Evolutionary conservation across 2,888 invertebrate species (phyloP).

Genomic region (Drosophila conformis): DNA sequence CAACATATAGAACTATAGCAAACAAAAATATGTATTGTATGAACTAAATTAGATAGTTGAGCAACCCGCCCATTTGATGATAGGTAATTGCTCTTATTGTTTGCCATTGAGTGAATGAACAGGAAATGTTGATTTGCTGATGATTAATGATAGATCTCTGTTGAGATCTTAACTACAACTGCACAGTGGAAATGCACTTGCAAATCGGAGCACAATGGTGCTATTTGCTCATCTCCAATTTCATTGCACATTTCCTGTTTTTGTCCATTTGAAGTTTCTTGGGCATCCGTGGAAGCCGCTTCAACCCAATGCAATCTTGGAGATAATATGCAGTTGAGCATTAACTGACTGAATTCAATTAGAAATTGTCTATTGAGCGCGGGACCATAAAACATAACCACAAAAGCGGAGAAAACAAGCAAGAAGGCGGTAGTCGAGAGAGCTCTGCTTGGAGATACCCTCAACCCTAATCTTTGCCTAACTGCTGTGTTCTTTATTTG

Average conservation of each 20-base stretch:
- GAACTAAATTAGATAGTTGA: neutral
- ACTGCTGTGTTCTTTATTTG: neutral
- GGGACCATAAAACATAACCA: constrained; percentile 18
- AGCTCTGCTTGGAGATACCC: neutral
- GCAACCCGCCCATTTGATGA: neutral
- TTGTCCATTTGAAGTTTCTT: constrained; percentile 16
- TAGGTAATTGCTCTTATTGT: constrained; percentile 5
- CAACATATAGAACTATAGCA: too few species aligned
- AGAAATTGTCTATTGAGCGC: constrained; percentile 44
- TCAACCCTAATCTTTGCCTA: neutral
- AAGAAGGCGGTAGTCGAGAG: neutral
- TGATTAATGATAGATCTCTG: constrained; percentile 24
- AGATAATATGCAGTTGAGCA: constrained; percentile 2
- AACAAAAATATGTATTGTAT: neutral
- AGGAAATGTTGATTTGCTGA: constrained; percentile 27
- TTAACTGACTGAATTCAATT: constrained; percentile 41
- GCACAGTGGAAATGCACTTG: constrained; percentile 17
- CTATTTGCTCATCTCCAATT: constrained; percentile 36
- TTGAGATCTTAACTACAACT: constrained; percentile 3
- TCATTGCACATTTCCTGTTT: constrained; percentile 52
- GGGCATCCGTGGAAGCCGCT: constrained; percentile 11
- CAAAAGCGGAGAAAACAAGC: neutral
- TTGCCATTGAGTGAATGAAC: neutral
- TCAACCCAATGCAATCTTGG: constrained; percentile 11
- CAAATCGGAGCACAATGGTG: constrained; percentile 26